These are phyloP conservation scores for Brachypteracias leptosomus DNA, from an alignment of 2,113 vertebrate genomes.

Conservation along the genomic window DNA sequence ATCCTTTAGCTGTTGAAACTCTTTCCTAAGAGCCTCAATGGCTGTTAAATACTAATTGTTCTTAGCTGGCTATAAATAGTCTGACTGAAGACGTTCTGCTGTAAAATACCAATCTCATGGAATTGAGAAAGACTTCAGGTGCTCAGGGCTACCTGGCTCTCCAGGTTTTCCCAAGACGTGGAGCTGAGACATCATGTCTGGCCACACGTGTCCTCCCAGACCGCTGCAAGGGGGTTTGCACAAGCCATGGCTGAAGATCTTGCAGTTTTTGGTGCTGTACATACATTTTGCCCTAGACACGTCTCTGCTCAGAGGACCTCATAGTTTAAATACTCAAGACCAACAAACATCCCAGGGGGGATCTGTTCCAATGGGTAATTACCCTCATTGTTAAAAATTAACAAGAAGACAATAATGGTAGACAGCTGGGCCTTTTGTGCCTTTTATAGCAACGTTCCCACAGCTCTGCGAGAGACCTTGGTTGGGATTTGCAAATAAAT, in stretches of 20 bases:
- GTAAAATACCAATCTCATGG: neutral
- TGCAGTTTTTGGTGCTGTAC: neutral
- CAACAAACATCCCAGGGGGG: neutral
- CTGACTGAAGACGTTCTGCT: neutral
- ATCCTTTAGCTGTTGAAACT: conserved; percentile 21
- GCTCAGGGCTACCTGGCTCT: neutral
- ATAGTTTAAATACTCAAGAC: conserved; percentile 42
- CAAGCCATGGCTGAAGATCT: neutral
- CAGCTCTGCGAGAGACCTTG: neutral
- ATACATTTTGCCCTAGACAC: conserved; percentile 40
- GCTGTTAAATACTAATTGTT: conserved; percentile 13
- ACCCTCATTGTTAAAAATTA: conserved; percentile 64
- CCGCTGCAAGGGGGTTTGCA: conserved; percentile 22
- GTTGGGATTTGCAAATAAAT: conserved; percentile 38
- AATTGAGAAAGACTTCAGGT: neutral
- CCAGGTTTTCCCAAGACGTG: conserved; percentile 1
- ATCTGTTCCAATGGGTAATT: conserved; percentile 44
- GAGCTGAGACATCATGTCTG: neutral
- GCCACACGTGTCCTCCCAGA: neutral
- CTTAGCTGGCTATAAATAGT: neutral
- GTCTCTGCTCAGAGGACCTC: conserved; percentile 25
- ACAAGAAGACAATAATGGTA: conserved; percentile 56
- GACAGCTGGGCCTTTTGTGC: conserved; percentile 28
- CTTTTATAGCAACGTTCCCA: conserved; percentile 57
- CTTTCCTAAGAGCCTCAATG: neutral